Base-by-base conservation (phyloP, 1,140 invertebrate species). In the Megalopta genalis region DNA sequence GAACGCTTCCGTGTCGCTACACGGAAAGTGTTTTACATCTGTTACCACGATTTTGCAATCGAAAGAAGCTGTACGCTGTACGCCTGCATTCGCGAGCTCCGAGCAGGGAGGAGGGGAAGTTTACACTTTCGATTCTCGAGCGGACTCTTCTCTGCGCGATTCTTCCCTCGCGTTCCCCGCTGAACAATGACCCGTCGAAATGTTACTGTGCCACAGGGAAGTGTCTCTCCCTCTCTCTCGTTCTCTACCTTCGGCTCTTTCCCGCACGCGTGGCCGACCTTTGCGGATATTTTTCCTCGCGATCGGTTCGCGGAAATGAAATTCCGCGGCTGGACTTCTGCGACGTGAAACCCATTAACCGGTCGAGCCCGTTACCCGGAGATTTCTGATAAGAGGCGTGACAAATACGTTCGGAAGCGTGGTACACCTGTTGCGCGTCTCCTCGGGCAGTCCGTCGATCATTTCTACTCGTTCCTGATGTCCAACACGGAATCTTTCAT, bases 41-140 rank as follows among this genome's bases (percentile, higher is more conserved):
- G 80, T 85, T 76, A 71, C 75, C 57, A 25, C 32, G 76, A 57
- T 84, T 81, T 85, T 66, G 79, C 83, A 84, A 84, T 66, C 62
- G 73, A 21, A 21, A 52, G 49, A 52, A 21, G 49, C 49, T 52
- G 49, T 21, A 52, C 16, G 42, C 32, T 4, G 32, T 32, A 32
- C 10, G 10, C 49, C 16, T 14, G 3, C 49, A 6, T 18, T 18
- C 49, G 9, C 9, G 2, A 16, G 49, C 25, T 67, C n/a, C 25
- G 7, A 62, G 4, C 2, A 21, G 37, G 39, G 57, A 63, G 57
- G 75, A 77, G 54, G n/a, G 21, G 54, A n/a, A n/a, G 8, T 57
- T 57, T 57, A 57, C 63, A 57, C 63, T 57, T 57, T 67, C 49
- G 32, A 16, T 62, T 60, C 25, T 39, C 46, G 21, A 54, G 4